These are phyloP conservation scores for Sarcophaga carnaria DNA, from an alignment of 2,888 invertebrate genomes.

Conservation along the genomic window DNA sequence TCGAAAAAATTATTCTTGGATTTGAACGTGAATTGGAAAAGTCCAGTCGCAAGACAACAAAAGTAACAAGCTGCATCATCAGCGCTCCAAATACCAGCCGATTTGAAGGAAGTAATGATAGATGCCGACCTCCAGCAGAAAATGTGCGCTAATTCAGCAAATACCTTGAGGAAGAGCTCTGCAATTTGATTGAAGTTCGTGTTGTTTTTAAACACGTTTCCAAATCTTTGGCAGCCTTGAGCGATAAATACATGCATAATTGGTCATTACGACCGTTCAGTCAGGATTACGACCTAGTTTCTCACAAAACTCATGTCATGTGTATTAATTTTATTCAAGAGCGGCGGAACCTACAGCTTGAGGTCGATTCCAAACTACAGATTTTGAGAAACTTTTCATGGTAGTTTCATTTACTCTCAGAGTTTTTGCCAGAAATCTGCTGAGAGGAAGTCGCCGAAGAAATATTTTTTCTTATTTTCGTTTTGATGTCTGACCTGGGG, in stretches of 20 bases:
- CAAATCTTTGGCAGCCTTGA: conserved; percentile 75
- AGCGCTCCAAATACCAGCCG: conserved; percentile 48
- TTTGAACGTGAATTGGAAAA: conserved; percentile 89
- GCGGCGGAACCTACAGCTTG: too few species aligned
- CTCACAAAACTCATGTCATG: too few species aligned
- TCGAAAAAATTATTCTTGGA: conserved; percentile 84
- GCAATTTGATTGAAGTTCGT: conserved; percentile 75
- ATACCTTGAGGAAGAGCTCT: conserved; percentile 87
- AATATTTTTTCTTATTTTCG: too few species aligned
- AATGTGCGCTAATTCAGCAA: conserved; percentile 88
- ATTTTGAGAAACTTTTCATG: too few species aligned
- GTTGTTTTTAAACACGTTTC: conserved; percentile 85
- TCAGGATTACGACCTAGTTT: too few species aligned
- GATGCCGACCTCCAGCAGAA: conserved; percentile 84
- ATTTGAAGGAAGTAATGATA: conserved; percentile 78
- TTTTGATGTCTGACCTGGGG: too few species aligned
- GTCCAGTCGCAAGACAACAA: conserved; percentile 74
- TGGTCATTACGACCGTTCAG: too few species aligned
- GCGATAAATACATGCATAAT: conserved; percentile 71
- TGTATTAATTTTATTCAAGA: too few species aligned
- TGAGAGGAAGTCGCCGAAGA: too few species aligned
- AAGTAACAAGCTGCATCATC: conserved; percentile 46
- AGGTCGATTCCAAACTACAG: too few species aligned
- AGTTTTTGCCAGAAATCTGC: too few species aligned
- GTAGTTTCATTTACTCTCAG: too few species aligned